Evolutionary conservation across 2,888 invertebrate species (phyloP).

Genomic region (Formica aserva): DNA sequence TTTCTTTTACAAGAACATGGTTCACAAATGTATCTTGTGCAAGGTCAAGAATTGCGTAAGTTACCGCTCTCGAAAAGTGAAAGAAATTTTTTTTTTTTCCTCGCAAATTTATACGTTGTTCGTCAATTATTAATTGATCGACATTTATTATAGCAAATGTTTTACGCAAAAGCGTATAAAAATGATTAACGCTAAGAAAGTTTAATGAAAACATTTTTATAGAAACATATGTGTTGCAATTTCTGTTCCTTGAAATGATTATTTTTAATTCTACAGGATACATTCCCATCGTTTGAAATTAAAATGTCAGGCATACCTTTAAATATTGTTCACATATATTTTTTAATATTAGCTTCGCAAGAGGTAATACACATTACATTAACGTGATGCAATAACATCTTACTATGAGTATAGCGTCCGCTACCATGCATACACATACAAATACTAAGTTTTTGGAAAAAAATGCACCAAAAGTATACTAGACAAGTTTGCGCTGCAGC

Average conservation of each 20-base stretch:
- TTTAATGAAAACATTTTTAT: not conserved
- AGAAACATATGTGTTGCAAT: not conserved
- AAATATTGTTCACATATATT: not conserved
- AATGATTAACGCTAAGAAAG: not conserved
- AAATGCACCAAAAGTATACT: conserved; percentile 59
- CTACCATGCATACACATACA: conserved; percentile 55
- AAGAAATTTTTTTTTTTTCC: conserved; percentile 10
- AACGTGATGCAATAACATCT: conserved; percentile 65
- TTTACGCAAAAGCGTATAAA: not conserved
- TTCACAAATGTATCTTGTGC: conserved; percentile 42
- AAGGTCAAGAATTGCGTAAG: conserved; percentile 44
- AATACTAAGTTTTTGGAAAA: conserved; percentile 72
- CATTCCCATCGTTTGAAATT: not conserved
- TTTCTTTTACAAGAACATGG: conserved; percentile 25
- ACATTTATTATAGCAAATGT: not conserved
- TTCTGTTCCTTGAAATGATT: not conserved
- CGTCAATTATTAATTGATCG: not conserved
- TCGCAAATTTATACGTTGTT: not conserved
- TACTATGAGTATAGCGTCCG: conserved; percentile 41
- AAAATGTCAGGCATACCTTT: not conserved
- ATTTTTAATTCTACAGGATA: not conserved
- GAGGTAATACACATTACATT: conserved; percentile 3
- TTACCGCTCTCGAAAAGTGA: conserved; percentile 34
- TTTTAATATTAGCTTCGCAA: conserved; percentile 13
- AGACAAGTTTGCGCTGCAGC: conserved; percentile 56